phyloP scores from a whole-genome alignment of 2,797 vertebrate genomes.

The Pelobates cultripes region DNA sequence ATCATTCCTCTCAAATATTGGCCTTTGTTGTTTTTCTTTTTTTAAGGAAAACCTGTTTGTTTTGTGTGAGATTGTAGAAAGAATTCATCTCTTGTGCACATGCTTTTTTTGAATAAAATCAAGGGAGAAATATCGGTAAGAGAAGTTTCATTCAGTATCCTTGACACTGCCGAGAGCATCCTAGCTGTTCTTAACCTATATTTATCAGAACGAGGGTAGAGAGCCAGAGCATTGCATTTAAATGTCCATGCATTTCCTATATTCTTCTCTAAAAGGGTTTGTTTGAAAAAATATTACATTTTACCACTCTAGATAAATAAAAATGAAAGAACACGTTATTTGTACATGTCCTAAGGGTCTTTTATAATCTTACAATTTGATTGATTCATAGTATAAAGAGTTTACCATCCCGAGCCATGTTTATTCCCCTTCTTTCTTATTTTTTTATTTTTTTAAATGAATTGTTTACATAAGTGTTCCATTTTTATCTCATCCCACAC shows the following conservation, averaged over 20 bases:
- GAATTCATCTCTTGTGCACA: slow-evolving; percentile 79
- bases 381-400: not conserved
- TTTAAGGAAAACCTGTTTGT: slow-evolving; percentile 60
- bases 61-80: slow-evolving; percentile 71
- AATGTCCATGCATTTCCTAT: not conserved
- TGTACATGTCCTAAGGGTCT: slow-evolving; percentile 33
- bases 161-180: not conserved
- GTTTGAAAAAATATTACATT: slow-evolving; percentile 14
- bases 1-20: slow-evolving; percentile 72
- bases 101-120: slow-evolving; percentile 74
- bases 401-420: not conserved
- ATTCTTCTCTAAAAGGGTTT: slow-evolving; percentile 27
- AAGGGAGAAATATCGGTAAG: slow-evolving; percentile 60
- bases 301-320: slow-evolving; percentile 34
- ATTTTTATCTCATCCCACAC: not conserved
- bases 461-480: not conserved
- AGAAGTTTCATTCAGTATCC: slow-evolving; percentile 20
- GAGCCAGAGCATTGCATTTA: slow-evolving; percentile 16
- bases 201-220: slow-evolving; percentile 23
- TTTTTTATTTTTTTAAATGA: not conserved
- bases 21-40: slow-evolving; percentile 74
- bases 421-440: too few relatives aligned
- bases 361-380: not conserved
- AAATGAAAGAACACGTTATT: slow-evolving; percentile 22
- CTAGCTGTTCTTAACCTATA: slow-evolving; percentile 17